These are phyloP conservation scores for Muscicapa comitata DNA, from an alignment of 2,797 vertebrate species.

Conservation along the genomic window DNA sequence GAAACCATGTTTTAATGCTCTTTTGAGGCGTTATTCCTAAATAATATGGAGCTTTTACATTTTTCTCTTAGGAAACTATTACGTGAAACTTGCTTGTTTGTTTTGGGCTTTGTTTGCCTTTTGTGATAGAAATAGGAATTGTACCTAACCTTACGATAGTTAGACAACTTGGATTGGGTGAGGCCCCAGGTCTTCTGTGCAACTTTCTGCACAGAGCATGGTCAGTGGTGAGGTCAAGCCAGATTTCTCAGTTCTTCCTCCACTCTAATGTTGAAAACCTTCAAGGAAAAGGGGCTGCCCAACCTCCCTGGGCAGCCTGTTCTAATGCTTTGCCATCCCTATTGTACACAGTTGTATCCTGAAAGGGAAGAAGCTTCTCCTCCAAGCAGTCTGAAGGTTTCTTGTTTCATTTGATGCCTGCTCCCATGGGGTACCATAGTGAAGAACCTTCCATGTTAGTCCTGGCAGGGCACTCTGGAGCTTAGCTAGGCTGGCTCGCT, in stretches of 20 bases:
- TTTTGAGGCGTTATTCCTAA: neutral
- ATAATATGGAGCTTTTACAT: neutral
- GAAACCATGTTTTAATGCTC: neutral
- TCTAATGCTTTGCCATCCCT: neutral
- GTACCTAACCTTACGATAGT: neutral
- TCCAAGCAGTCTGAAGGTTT: neutral
- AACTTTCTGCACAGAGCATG: neutral
- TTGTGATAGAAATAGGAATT: neutral
- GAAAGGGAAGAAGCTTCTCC: neutral
- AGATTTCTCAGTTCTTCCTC: neutral
- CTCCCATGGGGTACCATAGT: neutral
- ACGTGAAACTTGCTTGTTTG: neutral
- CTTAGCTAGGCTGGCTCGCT: neutral
- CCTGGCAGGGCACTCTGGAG: neutral
- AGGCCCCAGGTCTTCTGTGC: neutral
- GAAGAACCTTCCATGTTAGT: neutral
- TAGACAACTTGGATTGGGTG: neutral
- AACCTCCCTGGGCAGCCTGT: neutral
- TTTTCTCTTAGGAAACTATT: neutral
- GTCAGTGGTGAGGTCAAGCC: neutral
- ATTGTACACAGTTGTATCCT: rapidly evolving
- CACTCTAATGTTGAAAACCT: neutral
- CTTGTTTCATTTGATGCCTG: neutral
- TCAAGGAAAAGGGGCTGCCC: neutral
- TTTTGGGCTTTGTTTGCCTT: neutral